Percentiles rank a stretch among this genome's conserved stretches.
Conservation (phyloP, 2,797 vertebrate genomes). For the Muscicapa comitata region DNA sequence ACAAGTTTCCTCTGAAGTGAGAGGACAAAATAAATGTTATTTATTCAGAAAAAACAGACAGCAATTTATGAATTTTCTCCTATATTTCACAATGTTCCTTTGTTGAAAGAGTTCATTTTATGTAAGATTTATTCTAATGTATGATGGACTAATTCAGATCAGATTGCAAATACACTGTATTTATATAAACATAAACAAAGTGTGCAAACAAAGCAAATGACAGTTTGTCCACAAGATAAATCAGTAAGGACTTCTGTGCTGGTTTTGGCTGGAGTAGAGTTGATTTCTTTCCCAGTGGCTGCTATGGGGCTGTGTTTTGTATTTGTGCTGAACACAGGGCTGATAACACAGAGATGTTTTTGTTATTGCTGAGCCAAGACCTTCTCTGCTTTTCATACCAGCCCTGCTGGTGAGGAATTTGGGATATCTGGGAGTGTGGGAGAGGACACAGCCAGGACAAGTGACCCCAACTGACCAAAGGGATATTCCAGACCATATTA, state of each 20-base stretch:
- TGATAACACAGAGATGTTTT: background rate
- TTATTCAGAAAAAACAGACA: background rate
- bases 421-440: background rate
- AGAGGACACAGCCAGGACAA: background rate
- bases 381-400: accelerated
- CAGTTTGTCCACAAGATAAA: background rate
- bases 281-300: background rate
- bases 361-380: background rate
- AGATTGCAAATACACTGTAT: background rate
- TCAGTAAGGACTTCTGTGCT: background rate
- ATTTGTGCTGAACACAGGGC: background rate
- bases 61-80: background rate
- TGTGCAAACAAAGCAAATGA: background rate
- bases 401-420: accelerated
- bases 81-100: background rate
- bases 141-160: background rate
- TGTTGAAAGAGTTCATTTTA: background rate
- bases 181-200: background rate
- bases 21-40: background rate
- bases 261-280: background rate
- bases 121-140: background rate
- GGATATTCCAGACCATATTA: accelerated
- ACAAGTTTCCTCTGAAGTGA: background rate
- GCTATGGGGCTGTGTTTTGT: accelerated
- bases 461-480: background rate